Base-by-base conservation (phyloP, 2,888 invertebrate genomes). In the Melanostoma scalare region DNA sequence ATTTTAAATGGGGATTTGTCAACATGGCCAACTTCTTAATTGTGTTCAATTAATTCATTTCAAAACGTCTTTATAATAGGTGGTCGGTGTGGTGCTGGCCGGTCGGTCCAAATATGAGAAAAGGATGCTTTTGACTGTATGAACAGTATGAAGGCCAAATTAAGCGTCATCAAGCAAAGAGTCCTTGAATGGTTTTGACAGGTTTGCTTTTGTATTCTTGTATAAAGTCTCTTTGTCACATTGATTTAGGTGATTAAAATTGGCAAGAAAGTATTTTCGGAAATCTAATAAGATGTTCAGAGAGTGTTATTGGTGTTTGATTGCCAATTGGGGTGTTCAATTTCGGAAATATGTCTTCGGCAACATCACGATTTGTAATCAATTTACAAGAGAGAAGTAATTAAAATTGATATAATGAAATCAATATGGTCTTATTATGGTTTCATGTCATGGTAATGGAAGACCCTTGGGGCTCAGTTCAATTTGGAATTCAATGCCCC, bases 41-140 rank as follows among this genome's bases (percentile, higher is more conserved):
- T 68, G 48, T 61, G 46, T 61, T 69, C 78, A 82, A 82, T 82
- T 78, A 78, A 82, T 78, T 82, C 73, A 76, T 72, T 81, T 81
- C 33, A 67, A 76, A 60, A 60, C 30, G 67, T 67, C 58, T 71
- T 36, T 58, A 30, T 30, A 1, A 6, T 0, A 33, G 30, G 9
- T n/a, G 52, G 6, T 30, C 8, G 42, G 8, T 46, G n/a, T 3
- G 56, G 46, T 35, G n/a, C 4, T 61, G 60, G 10, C 4, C n/a
- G 44, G 52, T 42, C 44, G 72, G 20, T 10, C 10, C 0, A n/a
- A 44, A 4, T 40, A 31, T 20, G 9, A 38, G 20, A 53, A 31
- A 9, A n/a, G 35, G 44, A 58, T 40, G n/a, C 35, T 1, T 33
- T 8, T 10, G 31, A 6, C 3, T 31, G 30, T 8, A 44, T 9